Percentiles rank a stretch among this genome's conserved stretches.
These are phyloP conservation scores for Bombus balteatus DNA, from an alignment of 1,140 invertebrate species.

Conservation along the genomic window DNA sequence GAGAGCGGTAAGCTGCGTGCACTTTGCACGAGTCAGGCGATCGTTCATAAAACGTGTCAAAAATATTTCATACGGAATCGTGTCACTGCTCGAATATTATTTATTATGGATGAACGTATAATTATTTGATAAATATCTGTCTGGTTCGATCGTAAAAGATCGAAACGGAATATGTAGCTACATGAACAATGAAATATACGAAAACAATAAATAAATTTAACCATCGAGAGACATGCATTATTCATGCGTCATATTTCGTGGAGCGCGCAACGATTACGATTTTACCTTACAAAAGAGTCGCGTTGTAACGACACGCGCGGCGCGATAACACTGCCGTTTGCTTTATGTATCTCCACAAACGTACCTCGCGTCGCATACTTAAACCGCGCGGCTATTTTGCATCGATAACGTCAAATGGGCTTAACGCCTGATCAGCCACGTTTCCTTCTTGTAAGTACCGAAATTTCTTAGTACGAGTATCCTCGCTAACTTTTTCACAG, in stretches of 20 bases:
- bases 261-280: neutral
- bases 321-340: constrained; percentile 15
- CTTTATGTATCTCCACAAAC: constrained; percentile 14
- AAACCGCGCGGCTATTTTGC: constrained; percentile 3
- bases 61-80: neutral
- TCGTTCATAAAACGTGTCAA: neutral
- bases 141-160: neutral
- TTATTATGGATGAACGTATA: too few species aligned
- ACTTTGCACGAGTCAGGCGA: neutral
- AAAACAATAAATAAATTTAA: constrained; percentile 1
- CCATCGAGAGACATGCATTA: neutral
- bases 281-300: constrained; percentile 31
- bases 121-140: neutral
- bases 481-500: too few species aligned
- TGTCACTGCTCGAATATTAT: neutral
- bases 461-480: neutral
- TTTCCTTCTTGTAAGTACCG: neutral
- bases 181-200: neutral
- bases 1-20: neutral
- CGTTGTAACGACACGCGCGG: constrained; percentile 13
- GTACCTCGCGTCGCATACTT: neutral
- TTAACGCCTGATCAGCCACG: neutral
- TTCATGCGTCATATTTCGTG: constrained; percentile 7
- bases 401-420: constrained; percentile 5
- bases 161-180: too few species aligned